Conservation (phyloP, 1,140 invertebrate genomes). For the Harpegnathos saltator region DNA sequence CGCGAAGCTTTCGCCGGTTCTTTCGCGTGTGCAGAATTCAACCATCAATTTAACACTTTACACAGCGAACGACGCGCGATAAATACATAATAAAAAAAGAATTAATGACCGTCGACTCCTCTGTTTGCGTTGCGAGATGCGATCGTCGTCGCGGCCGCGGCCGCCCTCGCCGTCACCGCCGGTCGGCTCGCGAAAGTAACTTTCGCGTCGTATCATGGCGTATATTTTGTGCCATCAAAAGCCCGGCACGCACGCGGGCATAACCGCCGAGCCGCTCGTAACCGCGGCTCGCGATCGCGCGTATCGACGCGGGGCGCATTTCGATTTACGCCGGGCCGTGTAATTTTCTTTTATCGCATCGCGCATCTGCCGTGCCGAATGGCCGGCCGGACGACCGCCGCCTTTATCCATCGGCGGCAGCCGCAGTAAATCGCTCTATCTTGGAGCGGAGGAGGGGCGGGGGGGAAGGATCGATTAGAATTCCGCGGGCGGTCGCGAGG, state of each 20-base stretch:
- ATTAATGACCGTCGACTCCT: constrained; percentile 30
- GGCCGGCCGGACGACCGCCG: background rate
- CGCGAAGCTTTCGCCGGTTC: background rate
- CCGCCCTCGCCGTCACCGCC: constrained; percentile 31
- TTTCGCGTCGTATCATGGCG: constrained; percentile 6
- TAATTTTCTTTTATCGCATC: constrained; percentile 53
- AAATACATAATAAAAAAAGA: constrained; percentile 38
- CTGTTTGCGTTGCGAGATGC: constrained; percentile 47
- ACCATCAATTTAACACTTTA: background rate
- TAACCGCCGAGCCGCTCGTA: constrained; percentile 39
- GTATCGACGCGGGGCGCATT: constrained; percentile 38
- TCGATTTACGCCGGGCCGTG: constrained; percentile 41
- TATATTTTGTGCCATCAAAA: constrained; percentile 42
- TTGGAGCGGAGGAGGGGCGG: background rate
- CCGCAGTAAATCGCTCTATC: constrained; percentile 41
- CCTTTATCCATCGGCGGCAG: constrained; percentile 26
- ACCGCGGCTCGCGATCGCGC: constrained; percentile 2
- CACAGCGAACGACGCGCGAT: constrained; percentile 11
- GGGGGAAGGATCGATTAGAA: constrained; percentile 58
- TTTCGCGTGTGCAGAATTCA: no score
- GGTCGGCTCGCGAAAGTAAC: constrained; percentile 38
- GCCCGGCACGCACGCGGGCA: constrained; percentile 33
- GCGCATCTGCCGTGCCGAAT: constrained; percentile 14
- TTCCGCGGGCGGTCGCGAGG: background rate
- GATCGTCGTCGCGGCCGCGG: constrained; percentile 43